phyloP scores from a whole-genome alignment of 2,888 invertebrate species.

The Cerastis rubricosa region DNA sequence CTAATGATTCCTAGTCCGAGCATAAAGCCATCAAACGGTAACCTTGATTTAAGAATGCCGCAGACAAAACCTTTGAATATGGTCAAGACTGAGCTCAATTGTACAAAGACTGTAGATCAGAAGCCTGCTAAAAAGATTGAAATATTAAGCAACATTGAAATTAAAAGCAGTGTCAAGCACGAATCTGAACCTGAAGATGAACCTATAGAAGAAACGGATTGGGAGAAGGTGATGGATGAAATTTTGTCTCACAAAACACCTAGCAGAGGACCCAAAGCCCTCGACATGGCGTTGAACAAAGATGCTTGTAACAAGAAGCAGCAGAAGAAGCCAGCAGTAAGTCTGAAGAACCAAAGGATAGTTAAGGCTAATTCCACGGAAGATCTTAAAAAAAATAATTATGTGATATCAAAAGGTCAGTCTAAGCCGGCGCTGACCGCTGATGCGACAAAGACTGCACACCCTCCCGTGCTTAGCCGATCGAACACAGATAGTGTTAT shows the following conservation, averaged over 20 bases:
- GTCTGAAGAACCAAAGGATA: slow-evolving; percentile 66
- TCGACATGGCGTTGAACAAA: slow-evolving; percentile 80
- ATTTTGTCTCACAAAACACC: slow-evolving; percentile 84
- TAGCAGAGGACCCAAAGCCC: slow-evolving; percentile 80
- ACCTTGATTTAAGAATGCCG: slow-evolving; percentile 30
- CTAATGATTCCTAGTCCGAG: slow-evolving; percentile 39
- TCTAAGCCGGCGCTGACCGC: slow-evolving; percentile 8
- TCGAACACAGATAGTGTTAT: slow-evolving; percentile 44
- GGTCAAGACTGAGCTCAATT: slow-evolving; percentile 57
- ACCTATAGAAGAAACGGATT: slow-evolving; percentile 70
- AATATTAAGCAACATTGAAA: slow-evolving; percentile 48
- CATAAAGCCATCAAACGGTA: slow-evolving; percentile 37
- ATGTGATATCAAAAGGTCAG: slow-evolving; percentile 28
- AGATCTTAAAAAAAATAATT: slow-evolving; percentile 20
- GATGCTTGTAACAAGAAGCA: slow-evolving; percentile 68
- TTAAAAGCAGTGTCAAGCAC: slow-evolving; percentile 39
- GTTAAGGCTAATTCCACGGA: slow-evolving; percentile 33
- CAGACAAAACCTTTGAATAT: slow-evolving; percentile 56
- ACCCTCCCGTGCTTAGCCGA: slow-evolving; percentile 24
- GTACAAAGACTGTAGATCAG: slow-evolving; percentile 34
- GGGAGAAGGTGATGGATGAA: slow-evolving; percentile 84
- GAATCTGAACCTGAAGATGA: slow-evolving; percentile 19
- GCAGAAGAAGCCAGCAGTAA: slow-evolving; percentile 59
- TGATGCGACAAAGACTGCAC: neutral
- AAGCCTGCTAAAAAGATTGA: slow-evolving; percentile 52